Conservation (phyloP, 1,140 invertebrate species). For the Colletes latitarsis region DNA sequence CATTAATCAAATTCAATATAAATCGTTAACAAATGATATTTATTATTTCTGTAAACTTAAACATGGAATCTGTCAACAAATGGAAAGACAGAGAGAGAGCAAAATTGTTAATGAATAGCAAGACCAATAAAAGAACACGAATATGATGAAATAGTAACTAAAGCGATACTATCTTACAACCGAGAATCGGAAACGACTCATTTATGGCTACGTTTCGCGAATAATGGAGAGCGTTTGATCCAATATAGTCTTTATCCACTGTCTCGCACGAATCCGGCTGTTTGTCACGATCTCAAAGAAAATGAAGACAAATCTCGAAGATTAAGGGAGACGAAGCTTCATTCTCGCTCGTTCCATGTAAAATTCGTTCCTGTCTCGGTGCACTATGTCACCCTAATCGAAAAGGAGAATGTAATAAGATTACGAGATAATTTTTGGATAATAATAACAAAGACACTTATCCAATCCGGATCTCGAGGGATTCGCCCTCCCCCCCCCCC, state of each 20-base stretch:
- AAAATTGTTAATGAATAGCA: too few relatives aligned
- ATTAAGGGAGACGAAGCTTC: neutral
- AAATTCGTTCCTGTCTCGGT: neutral
- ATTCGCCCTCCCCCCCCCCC: too few relatives aligned
- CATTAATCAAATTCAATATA: too few relatives aligned
- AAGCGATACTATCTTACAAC: too few relatives aligned
- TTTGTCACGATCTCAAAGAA: neutral
- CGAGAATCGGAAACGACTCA: neutral
- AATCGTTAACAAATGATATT: too few relatives aligned
- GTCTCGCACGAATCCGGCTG: neutral
- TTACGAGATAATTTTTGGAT: neutral
- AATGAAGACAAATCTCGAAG: slow-evolving; percentile 5
- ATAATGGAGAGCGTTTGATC: neutral
- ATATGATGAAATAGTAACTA: too few relatives aligned
- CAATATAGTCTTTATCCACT: neutral
- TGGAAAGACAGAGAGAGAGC: too few relatives aligned
- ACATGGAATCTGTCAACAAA: too few relatives aligned
- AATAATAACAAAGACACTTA: neutral
- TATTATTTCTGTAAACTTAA: too few relatives aligned
- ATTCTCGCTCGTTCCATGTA: neutral
- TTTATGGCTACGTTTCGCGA: neutral
- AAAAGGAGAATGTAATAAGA: slow-evolving; percentile 12
- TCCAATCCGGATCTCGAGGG: too few relatives aligned
- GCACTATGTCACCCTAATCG: neutral
- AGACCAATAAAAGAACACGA: too few relatives aligned